Percentiles rank a stretch among this genome's conserved stretches.
These are phyloP conservation scores for Meriones unguiculatus DNA, from an alignment of 2,113 vertebrate species.

Conservation along the genomic window DNA sequence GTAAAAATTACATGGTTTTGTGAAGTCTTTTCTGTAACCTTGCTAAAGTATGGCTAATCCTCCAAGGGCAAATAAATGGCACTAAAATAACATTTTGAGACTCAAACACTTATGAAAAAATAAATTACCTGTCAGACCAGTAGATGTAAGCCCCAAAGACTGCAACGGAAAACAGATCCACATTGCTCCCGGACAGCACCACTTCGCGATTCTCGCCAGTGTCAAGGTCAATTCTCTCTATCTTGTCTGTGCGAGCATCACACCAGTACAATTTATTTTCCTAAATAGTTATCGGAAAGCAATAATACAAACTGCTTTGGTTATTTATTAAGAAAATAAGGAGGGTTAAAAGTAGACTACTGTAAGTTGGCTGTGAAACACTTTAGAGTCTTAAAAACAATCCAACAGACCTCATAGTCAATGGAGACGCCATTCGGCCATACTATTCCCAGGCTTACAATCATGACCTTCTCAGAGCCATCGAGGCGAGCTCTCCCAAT, in stretches of 20 bases:
- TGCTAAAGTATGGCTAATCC: slow-evolving; percentile 88
- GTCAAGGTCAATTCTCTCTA: slow-evolving; percentile 99
- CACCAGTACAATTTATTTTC: slow-evolving; percentile 99
- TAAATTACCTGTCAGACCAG: slow-evolving; percentile 99
- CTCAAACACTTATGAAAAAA: slow-evolving; percentile 92
- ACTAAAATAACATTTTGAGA: slow-evolving; percentile 87
- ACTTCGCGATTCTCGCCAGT: slow-evolving; percentile 96
- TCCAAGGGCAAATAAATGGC: slow-evolving; percentile 87
- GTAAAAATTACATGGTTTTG: slow-evolving; percentile 79
- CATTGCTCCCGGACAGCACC: slow-evolving; percentile 97
- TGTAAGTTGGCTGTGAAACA: slow-evolving; percentile 42
- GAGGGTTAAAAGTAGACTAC: slow-evolving; percentile 74
- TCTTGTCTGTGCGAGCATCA: slow-evolving; percentile 99
- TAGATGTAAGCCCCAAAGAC: slow-evolving; percentile 99
- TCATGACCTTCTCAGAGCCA: slow-evolving; percentile 95
- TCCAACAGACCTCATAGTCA: slow-evolving; percentile 94
- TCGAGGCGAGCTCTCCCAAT: slow-evolving; percentile 96
- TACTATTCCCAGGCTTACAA: slow-evolving; percentile 94
- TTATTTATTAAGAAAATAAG: slow-evolving; percentile 83
- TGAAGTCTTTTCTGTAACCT: slow-evolving; percentile 83
- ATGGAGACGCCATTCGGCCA: slow-evolving; percentile 99
- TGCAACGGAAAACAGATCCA: slow-evolving; percentile 98
- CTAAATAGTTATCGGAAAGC: slow-evolving; percentile 93
- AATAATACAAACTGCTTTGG: slow-evolving; percentile 81
- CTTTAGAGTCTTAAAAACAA: slow-evolving; percentile 43